A percentile compares a stretch with the other conserved stretches of the same genome.
phyloP scores from a whole-genome alignment of 2,888 invertebrate genomes.

The Disparrhopalites patrizii region DNA sequence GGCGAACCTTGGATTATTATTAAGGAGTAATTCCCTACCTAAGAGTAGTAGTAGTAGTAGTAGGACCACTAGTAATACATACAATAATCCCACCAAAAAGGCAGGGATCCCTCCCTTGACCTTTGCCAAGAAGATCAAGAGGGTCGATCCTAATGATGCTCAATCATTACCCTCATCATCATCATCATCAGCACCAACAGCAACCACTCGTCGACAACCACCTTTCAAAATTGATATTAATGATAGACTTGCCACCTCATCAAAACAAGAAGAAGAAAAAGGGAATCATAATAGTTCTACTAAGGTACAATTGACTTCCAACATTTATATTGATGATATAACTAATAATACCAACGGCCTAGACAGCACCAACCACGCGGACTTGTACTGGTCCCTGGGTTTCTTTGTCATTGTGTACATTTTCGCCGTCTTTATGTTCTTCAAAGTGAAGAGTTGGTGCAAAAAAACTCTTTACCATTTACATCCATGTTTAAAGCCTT shows the following conservation, averaged over 20 bases:
- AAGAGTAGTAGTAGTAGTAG: not conserved
- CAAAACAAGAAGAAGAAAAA: slow-evolving; percentile 2
- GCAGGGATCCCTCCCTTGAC: not conserved
- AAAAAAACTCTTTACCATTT: not conserved
- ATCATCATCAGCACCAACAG: too few relatives aligned
- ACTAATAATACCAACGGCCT: not conserved
- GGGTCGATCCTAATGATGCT: not conserved
- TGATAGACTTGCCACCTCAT: slow-evolving; percentile 16
- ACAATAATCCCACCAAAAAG: not conserved
- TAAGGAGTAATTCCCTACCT: too few relatives aligned
- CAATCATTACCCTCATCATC: too few relatives aligned
- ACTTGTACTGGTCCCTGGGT: slow-evolving; percentile 13
- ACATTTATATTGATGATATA: slow-evolving; percentile 17
- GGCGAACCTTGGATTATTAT: too few relatives aligned
- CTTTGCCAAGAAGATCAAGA: not conserved
- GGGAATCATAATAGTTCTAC: too few relatives aligned
- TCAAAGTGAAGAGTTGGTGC: not conserved
- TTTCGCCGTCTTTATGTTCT: not conserved
- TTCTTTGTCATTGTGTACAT: slow-evolving; percentile 14
- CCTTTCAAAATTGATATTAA: slow-evolving; percentile 24
- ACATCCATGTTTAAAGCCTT: not conserved
- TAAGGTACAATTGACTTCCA: slow-evolving; percentile 4
- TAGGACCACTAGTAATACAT: not conserved
- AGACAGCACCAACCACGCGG: not conserved
- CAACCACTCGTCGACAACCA: not conserved